phyloP scores from a whole-genome alignment of 2,888 invertebrate genomes.

The Calliscelio sp. region DNA sequence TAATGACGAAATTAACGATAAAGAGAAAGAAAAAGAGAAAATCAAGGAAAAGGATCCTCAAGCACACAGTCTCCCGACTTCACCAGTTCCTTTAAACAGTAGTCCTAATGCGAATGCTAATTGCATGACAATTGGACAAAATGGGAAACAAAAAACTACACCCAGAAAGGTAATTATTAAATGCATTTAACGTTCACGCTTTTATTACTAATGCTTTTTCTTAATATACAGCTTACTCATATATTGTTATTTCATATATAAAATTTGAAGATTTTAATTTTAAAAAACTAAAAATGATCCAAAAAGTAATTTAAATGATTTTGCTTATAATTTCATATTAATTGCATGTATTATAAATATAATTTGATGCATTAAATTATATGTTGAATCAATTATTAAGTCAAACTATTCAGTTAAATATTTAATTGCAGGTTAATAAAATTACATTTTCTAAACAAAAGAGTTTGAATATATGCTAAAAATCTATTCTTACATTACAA shows the following conservation, averaged over 20 bases:
- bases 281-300: no score
- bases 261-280: neutral
- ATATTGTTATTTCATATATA: constrained; percentile 24
- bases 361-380: no score
- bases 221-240: constrained; percentile 19
- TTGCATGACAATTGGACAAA: constrained; percentile 79
- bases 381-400: no score
- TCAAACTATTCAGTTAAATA: no score
- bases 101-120: constrained; percentile 83
- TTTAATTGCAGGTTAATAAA: no score
- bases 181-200: neutral
- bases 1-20: constrained; percentile 68
- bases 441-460: no score
- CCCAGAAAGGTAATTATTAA: constrained; percentile 81
- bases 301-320: no score
- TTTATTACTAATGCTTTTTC: constrained; percentile 40
- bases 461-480: no score
- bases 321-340: no score
- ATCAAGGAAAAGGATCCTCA: constrained; percentile 59
- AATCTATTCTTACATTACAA: no score
- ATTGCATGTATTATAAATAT: no score
- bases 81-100: constrained; percentile 83
- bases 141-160: constrained; percentile 83
- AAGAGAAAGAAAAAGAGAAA: constrained; percentile 55
- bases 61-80: constrained; percentile 80